Evolutionary conservation across 37 sponge, comb jelly and placozoan species (phyloP).

Genomic region (Diacarnus erythraeanus): DNA sequence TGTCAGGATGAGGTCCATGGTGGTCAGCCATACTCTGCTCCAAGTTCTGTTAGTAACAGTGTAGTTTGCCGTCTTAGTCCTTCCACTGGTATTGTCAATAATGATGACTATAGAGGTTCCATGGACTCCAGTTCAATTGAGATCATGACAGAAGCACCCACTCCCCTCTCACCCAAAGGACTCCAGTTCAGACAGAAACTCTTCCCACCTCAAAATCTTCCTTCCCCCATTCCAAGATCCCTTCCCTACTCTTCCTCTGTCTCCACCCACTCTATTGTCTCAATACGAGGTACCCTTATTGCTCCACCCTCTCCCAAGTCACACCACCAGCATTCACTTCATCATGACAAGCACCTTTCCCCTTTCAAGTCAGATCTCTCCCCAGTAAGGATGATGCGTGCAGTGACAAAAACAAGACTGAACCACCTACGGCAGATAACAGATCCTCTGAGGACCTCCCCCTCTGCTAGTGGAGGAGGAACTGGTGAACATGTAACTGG

Average conservation of each 20-base stretch:
- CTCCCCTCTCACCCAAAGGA: conserved; percentile 52
- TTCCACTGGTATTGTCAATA: conserved; percentile 12
- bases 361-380: conserved; percentile 39
- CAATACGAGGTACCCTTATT: neutral
- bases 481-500: neutral
- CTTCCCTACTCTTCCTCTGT: neutral
- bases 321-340: neutral
- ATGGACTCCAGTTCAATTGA: neutral
- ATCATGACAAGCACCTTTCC: conserved; percentile 40
- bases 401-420: conserved; percentile 2
- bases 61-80: neutral
- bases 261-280: neutral
- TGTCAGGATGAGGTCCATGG: neutral
- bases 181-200: conserved; percentile 46
- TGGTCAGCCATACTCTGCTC: neutral
- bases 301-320: neutral
- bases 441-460: neutral
- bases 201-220: conserved; percentile 16
- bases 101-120: neutral
- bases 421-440: neutral
- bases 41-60: neutral
- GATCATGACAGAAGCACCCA: conserved; percentile 17
- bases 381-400: neutral
- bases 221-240: conserved; percentile 32
- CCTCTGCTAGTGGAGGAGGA: neutral